Conservation (phyloP, 2,113 vertebrate genomes). For the Mesitornis unicolor region DNA sequence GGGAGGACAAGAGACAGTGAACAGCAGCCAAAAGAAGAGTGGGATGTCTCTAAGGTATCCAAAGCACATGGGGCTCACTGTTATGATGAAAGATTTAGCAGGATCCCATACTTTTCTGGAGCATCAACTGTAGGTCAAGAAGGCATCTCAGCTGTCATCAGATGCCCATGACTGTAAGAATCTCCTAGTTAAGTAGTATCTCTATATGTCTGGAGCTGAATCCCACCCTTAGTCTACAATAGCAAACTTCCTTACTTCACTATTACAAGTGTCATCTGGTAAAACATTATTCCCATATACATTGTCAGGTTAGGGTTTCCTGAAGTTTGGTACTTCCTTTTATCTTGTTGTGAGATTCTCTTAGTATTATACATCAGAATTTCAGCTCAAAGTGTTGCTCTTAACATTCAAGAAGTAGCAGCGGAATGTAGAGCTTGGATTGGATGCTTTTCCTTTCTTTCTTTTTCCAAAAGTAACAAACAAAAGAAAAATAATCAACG, state of each 20-base stretch:
- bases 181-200: fast-evolving
- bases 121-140: background rate
- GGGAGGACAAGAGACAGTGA: background rate
- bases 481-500: background rate
- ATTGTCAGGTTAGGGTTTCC: background rate
- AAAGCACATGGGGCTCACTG: background rate
- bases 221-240: background rate
- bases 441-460: fast-evolving
- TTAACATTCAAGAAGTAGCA: background rate
- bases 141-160: background rate
- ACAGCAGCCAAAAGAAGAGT: background rate
- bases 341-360: background rate
- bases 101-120: background rate
- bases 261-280: background rate
- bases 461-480: background rate
- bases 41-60: background rate
- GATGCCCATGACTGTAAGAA: background rate
- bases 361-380: background rate
- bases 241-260: background rate
- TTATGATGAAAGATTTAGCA: background rate
- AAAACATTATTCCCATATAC: background rate
- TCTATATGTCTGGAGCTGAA: background rate
- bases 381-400: background rate
- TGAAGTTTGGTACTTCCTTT: background rate
- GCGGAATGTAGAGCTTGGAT: background rate